These are phyloP conservation scores for Archivesica marissinica DNA, from an alignment of 1,140 invertebrate genomes.

Conservation along the genomic window DNA sequence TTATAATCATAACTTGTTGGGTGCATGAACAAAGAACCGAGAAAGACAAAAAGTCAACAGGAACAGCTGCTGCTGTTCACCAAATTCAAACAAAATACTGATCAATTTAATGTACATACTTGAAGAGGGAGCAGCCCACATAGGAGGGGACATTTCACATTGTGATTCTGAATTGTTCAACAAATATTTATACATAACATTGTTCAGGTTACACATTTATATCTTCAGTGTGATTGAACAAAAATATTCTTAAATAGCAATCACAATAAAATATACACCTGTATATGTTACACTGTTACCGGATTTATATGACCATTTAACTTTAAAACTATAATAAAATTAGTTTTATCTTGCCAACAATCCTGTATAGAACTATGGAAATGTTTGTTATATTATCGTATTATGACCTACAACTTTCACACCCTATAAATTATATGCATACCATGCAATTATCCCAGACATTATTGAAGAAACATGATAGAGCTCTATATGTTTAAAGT, in stretches of 20 bases:
- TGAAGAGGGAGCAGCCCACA: too few species aligned
- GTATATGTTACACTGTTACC: conserved; percentile 1
- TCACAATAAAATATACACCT: background rate
- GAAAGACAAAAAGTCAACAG: background rate
- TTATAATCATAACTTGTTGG: too few species aligned
- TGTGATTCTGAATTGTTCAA: too few species aligned
- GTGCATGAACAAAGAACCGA: background rate
- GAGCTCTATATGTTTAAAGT: too few species aligned
- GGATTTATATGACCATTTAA: background rate
- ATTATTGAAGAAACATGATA: too few species aligned
- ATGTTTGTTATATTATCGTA: background rate
- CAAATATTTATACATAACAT: too few species aligned
- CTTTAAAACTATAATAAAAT: background rate
- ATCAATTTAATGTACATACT: background rate
- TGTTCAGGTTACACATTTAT: too few species aligned
- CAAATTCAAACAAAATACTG: conserved; percentile 12
- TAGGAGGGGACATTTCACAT: too few species aligned
- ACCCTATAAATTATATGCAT: conserved; percentile 15
- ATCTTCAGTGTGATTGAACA: too few species aligned
- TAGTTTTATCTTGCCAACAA: background rate
- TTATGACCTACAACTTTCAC: conserved; percentile 16
- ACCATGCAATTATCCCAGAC: too few species aligned
- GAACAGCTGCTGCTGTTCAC: background rate
- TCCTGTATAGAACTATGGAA: background rate
- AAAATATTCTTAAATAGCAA: too few species aligned